Evolutionary conservation across 2,888 invertebrate genomes (phyloP), one percentile per base, ranked within the genome.

Genomic region (Flexamia atlantica): DNA sequence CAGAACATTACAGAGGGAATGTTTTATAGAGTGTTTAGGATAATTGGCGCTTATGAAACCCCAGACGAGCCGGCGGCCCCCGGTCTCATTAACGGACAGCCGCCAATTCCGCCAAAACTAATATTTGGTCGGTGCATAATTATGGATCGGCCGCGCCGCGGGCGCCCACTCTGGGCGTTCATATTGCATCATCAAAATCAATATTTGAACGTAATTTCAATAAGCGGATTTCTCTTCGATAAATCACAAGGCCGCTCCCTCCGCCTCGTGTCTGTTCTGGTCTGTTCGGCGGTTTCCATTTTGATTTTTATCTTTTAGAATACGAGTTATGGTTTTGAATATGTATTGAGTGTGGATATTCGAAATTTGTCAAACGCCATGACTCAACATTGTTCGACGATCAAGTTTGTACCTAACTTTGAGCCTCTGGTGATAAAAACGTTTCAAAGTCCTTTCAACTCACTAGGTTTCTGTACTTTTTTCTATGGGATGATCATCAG

Each of bases 61-160:
- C 7, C 57, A 23, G 57, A 20, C 32, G 9, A 9, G 32, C 57
- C 68, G n/a, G 25, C 28, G 30, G 68, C 68, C 32, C 30, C 68
- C 14, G 14, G 1, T 32, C 68, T 28, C 57, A 57, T 57, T 57
- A 57, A 23, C 20, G 23, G 5, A 14, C 28, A 12, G 68, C 68
- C 32, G 68, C 68, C 14, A 17, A 68, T 32, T 57, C 70, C 40
- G 70, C 36, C 70, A 70, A 40, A 70, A 70, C 70, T 70, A 70
- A 70, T 40, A 70, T 70, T 70, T 70, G 70, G 68, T 30, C 68
- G 70, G 36, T 20, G 70, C 68, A n/a, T 70, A n/a, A 70, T 70
- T 40, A 20, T 7, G 40, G 36, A 70, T 32, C 40, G 10, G 70
- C 30, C 30, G 17, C 7, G 30, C 68, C 30, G 25, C 60, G 25